Conservation (phyloP, 1,140 invertebrate genomes). For the Ylistrum balloti region DNA sequence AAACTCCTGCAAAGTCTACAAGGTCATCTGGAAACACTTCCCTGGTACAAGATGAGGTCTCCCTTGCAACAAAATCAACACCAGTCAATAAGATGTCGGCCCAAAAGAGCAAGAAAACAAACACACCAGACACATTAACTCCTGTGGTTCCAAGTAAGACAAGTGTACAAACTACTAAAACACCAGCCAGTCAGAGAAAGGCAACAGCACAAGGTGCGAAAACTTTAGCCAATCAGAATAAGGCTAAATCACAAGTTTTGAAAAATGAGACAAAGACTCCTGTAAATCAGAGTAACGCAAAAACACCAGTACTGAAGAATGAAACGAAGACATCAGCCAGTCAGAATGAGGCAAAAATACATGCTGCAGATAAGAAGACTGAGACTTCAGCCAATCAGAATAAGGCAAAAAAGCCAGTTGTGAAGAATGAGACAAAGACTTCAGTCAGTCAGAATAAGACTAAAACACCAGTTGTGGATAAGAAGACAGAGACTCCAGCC, state of each 20-base stretch:
- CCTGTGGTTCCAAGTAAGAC: neutral
- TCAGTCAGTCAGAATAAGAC: neutral
- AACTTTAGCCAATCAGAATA: neutral
- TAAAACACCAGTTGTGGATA: neutral
- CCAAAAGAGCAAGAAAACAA: neutral
- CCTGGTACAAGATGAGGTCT: neutral
- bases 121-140: neutral
- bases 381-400: neutral
- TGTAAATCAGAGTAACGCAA: neutral
- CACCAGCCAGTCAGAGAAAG: neutral
- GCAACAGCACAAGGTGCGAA: neutral
- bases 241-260: neutral
- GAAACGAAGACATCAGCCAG: too few species aligned
- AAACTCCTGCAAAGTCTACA: slow-evolving; percentile 27
- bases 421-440: too few species aligned
- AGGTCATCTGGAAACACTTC: neutral
- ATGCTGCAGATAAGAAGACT: too few species aligned
- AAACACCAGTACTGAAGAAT: too few species aligned
- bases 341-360: neutral
- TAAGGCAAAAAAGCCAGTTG: neutral
- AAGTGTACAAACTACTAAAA: neutral
- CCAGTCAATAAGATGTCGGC: neutral
- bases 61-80: neutral
- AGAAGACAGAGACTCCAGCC: too few species aligned
- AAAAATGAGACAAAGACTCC: neutral